A percentile compares a stretch with the other conserved stretches of the same genome.
Evolutionary conservation across 2,797 vertebrate genomes (phyloP).

Genomic region (Champsocephalus gunnari): DNA sequence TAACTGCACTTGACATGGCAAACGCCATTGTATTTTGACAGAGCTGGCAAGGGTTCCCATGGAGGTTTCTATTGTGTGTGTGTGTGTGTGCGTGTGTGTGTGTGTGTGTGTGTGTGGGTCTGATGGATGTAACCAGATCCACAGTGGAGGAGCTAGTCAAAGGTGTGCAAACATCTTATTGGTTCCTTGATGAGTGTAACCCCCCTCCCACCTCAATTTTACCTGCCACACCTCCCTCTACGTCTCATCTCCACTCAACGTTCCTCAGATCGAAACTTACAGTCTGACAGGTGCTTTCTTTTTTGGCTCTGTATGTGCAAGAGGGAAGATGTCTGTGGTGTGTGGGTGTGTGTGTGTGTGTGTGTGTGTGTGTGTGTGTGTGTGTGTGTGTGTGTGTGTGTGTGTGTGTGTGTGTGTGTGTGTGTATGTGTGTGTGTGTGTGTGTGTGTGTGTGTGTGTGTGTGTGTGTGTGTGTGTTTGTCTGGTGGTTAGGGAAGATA

Average conservation of each 20-base stretch:
- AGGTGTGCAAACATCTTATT: conserved; percentile 46
- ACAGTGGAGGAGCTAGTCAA: not conserved
- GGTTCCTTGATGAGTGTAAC: not conserved
- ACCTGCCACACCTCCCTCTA: too few relatives aligned
- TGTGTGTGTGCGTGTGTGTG: not conserved
- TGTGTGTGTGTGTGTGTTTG: conserved; percentile 9
- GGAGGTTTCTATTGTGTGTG: conserved; percentile 30
- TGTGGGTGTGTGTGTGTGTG: too few relatives aligned
- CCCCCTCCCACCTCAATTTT: too few relatives aligned
- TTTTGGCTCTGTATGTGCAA: too few relatives aligned
- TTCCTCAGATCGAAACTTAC: too few relatives aligned
- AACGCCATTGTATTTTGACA: conserved; percentile 42
- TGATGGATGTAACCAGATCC: conserved; percentile 53
- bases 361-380: too few relatives aligned
- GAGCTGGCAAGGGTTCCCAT: conserved; percentile 56
- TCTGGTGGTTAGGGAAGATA: not conserved
- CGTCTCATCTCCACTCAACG: too few relatives aligned
- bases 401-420: too few relatives aligned
- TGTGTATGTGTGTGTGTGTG: too few relatives aligned
- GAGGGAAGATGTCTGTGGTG: too few relatives aligned
- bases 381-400: not conserved
- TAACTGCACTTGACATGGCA: conserved; percentile 23
- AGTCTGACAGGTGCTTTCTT: too few relatives aligned
- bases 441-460: not conserved
- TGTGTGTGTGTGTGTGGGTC: not conserved